These are phyloP conservation scores for Oxytorus armatus DNA, from an alignment of 2,888 invertebrate genomes.

Conservation along the genomic window DNA sequence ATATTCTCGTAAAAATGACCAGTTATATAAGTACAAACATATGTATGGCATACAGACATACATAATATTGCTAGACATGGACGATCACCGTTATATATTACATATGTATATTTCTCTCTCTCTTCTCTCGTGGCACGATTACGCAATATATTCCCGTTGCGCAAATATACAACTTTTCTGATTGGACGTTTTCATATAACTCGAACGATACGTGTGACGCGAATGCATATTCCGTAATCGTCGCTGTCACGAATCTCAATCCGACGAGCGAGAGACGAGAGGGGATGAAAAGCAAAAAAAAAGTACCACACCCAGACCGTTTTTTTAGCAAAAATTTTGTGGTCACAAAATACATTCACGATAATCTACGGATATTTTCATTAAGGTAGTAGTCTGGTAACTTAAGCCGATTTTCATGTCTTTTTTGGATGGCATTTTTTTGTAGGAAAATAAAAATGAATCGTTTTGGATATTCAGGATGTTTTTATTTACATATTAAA, in stretches of 20 bases:
- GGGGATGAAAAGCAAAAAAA: neutral
- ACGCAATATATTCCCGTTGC: conserved; percentile 33
- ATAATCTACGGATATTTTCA: too few species aligned
- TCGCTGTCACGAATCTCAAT: conserved; percentile 4
- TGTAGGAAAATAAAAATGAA: too few species aligned
- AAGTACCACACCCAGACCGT: neutral
- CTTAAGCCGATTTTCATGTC: too few species aligned
- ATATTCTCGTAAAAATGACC: too few species aligned
- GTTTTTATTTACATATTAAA: too few species aligned
- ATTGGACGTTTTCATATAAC: neutral
- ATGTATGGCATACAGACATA: too few species aligned
- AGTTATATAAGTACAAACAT: too few species aligned
- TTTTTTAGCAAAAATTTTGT: too few species aligned
- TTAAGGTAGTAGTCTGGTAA: too few species aligned
- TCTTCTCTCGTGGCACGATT: conserved; percentile 27
- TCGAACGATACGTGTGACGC: conserved; percentile 3
- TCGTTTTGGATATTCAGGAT: too few species aligned
- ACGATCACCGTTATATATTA: neutral
- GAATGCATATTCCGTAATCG: conserved; percentile 23
- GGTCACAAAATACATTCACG: too few species aligned
- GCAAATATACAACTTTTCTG: neutral
- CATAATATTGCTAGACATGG: neutral
- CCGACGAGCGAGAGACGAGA: conserved; percentile 11
- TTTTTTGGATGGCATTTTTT: too few species aligned
- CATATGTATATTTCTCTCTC: conserved; percentile 22